phyloP scores from a whole-genome alignment of 2,888 invertebrate species.

The Eristalis intricaria region DNA sequence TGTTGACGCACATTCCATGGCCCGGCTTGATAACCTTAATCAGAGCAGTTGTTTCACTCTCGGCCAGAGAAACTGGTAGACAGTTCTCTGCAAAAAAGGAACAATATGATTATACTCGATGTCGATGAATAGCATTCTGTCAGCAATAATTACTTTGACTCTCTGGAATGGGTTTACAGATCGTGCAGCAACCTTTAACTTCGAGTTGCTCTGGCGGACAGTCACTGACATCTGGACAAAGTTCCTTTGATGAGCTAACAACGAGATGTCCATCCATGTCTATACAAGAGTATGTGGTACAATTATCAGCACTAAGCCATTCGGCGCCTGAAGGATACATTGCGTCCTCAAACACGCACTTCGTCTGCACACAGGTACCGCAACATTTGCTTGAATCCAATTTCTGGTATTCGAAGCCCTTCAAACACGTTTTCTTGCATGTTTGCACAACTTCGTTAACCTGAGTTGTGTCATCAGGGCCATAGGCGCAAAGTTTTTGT shows the following conservation, averaged over 20 bases:
- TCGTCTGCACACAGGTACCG: constrained; percentile 84
- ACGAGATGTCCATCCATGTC: constrained; percentile 82
- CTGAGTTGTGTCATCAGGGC: constrained; percentile 77
- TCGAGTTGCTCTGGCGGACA: constrained; percentile 84
- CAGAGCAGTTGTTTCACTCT: constrained; percentile 83
- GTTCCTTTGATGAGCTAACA: constrained; percentile 82
- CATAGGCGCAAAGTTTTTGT: constrained; percentile 77
- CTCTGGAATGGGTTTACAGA: constrained; percentile 83
- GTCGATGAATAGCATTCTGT: not conserved
- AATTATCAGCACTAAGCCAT: constrained; percentile 86
- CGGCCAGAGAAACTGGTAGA: constrained; percentile 83
- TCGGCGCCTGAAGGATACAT: constrained; percentile 82
- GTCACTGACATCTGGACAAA: constrained; percentile 85
- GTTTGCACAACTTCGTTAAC: constrained; percentile 75
- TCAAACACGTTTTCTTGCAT: constrained; percentile 77
- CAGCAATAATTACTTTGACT: constrained; percentile 81
- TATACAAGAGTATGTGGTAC: constrained; percentile 84
- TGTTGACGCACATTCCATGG: constrained; percentile 87
- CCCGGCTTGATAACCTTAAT: constrained; percentile 81
- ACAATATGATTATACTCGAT: not conserved
- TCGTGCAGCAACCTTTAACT: constrained; percentile 86
- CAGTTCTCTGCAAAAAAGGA: constrained; percentile 83
- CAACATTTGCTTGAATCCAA: constrained; percentile 83
- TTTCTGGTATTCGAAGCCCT: constrained; percentile 84
- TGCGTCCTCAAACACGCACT: constrained; percentile 83